Conservation (phyloP, 2,888 invertebrate genomes). For the Athripsodes cinereus region DNA sequence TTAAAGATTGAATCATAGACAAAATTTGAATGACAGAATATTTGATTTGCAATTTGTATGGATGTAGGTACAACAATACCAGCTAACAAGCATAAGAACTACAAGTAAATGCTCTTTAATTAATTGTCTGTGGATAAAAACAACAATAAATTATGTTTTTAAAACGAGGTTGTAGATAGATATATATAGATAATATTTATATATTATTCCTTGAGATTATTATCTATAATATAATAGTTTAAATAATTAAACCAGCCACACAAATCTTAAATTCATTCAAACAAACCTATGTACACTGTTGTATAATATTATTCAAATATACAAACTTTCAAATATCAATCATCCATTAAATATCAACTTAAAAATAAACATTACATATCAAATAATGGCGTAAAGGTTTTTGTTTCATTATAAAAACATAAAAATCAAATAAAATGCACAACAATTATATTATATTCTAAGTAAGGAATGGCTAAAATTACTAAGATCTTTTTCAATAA, state of each 20-base stretch:
- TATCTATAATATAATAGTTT: not conserved
- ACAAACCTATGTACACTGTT: not conserved
- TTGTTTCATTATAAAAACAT: slow-evolving; percentile 3
- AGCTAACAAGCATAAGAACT: not conserved
- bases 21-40: too few relatives aligned
- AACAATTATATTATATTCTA: not conserved
- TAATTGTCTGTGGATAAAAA: not conserved
- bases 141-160: not conserved
- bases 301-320: not conserved
- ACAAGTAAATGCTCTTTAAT: slow-evolving; percentile 1
- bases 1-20: too few relatives aligned
- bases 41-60: too few relatives aligned
- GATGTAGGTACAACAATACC: too few relatives aligned
- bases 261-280: too few relatives aligned
- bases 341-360: not conserved
- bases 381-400: slow-evolving; percentile 4
- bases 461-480: too few relatives aligned
- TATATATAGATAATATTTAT: not conserved
- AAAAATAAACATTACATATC: not conserved
- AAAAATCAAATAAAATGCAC: not conserved
- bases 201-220: not conserved
- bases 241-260: too few relatives aligned
- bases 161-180: not conserved
- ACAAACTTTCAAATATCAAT: not conserved
- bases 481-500: too few relatives aligned